These are phyloP conservation scores for Bactericera cockerelli DNA, from an alignment of 1,140 invertebrate genomes.

Conservation along the genomic window DNA sequence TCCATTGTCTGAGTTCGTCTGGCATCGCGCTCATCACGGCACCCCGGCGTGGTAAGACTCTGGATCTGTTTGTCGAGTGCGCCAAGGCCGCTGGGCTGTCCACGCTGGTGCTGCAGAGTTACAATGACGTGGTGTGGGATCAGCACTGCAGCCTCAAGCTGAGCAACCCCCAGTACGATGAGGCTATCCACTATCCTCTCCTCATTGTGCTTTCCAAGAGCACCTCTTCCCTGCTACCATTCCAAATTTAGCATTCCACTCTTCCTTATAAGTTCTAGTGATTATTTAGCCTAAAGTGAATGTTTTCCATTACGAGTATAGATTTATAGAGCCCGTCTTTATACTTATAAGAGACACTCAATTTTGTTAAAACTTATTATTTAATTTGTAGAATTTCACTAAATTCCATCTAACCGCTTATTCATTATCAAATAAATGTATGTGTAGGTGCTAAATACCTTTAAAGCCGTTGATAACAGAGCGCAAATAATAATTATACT, in stretches of 20 bases:
- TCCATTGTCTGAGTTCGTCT: conserved; percentile 42
- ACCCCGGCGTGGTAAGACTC: conserved; percentile 51
- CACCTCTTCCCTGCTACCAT: background rate
- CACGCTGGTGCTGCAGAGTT: conserved; percentile 38
- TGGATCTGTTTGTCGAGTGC: conserved; percentile 47
- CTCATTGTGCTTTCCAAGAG: conserved; percentile 39
- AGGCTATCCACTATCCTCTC: conserved; percentile 49
- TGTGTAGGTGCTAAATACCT: too few species aligned
- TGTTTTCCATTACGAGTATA: too few species aligned
- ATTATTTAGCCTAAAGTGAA: too few species aligned
- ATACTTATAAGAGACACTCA: too few species aligned
- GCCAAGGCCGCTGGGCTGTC: conserved; percentile 40
- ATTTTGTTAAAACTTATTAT: too few species aligned
- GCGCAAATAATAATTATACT: too few species aligned
- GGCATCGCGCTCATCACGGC: conserved; percentile 60
- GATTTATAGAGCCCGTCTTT: too few species aligned
- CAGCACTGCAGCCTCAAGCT: conserved; percentile 42
- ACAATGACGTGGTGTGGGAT: conserved; percentile 47
- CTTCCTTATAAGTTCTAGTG: background rate
- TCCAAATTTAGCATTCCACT: background rate
- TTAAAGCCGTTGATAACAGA: too few species aligned
- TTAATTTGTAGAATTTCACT: too few species aligned
- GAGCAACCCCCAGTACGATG: conserved; percentile 41
- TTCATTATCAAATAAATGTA: too few species aligned
- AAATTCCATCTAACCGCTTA: too few species aligned